Evolutionary conservation across 2,888 invertebrate species (phyloP), one percentile per base, ranked within the genome.

Genomic region (Dicyrtomina minuta): DNA sequence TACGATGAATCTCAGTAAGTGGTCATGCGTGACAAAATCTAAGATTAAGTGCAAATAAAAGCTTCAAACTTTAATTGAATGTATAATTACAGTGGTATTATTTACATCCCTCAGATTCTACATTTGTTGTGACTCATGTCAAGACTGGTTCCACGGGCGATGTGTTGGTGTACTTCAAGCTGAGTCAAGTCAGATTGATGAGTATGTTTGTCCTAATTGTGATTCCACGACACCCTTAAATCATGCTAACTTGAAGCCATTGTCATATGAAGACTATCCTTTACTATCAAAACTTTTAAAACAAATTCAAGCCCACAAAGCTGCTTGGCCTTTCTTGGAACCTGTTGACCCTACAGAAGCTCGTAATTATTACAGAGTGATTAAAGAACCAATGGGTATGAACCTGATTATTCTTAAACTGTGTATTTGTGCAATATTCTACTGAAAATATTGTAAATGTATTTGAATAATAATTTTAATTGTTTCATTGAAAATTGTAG

Each of bases 141-240:
- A 97, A 83, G 97, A 96, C 83, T 99, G 99, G 99, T 98, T 96
- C 85, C 98, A 98, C 82, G 97, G 97, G 8, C 87, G 93, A 70
- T 98, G 98, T 83, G 97, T 98, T 55, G 97, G 97, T 46, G 93
- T 96, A 80, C 83, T 94, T 61, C 94, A 93, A 80, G 92, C 92
- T 2, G 95, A 95, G 81, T 96, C 95, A 24, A 93, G 96, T 81
- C 91, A 91, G 79, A 93, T 97, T 78, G 96, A 96, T 80, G 94
- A 95, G 79, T 99, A 98, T 81, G 89, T 94, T 77, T 98, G 98
- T 84, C 98, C 98, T 0, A 91, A 91, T 81, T 98, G 98, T 83
- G 92, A 94, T 81, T 88, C 91, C 78, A 92, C 93, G 81, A 92
- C 91, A 77, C 89, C 90, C 17, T 90, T 93, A 22, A 95, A 94